phyloP scores from a whole-genome alignment of 1,140 invertebrate genomes.

The Cecropterus lyciades region DNA sequence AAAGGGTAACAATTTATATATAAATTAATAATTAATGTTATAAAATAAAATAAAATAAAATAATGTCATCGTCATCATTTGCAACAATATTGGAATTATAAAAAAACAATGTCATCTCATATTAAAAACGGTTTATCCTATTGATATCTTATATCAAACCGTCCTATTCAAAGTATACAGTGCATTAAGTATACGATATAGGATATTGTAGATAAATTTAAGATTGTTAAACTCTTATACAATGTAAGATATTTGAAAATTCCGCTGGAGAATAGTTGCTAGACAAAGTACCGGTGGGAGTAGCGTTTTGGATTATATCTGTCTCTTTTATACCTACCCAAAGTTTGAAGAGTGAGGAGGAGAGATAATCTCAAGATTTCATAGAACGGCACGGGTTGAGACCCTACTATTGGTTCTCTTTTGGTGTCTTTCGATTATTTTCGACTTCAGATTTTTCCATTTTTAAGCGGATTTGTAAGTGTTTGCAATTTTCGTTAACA shows the following conservation, averaged over 20 bases:
- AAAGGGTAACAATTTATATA: too few relatives aligned
- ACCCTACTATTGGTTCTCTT: conserved; percentile 14
- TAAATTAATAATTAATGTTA: too few relatives aligned
- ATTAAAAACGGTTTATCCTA: too few relatives aligned
- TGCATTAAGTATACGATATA: conserved; percentile 10
- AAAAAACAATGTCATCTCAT: too few relatives aligned
- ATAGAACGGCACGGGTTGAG: conserved; percentile 16
- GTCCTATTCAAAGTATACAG: background rate
- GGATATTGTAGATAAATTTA: conserved; percentile 29
- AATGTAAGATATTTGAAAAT: conserved; percentile 50
- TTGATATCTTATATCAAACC: too few relatives aligned
- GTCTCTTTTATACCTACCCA: conserved; percentile 26
- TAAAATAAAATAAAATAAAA: too few relatives aligned
- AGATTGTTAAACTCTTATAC: conserved; percentile 40
- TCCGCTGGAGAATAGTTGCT: conserved; percentile 39
- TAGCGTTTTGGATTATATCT: conserved; percentile 18
- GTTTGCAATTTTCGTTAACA: too few relatives aligned
- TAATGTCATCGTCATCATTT: too few relatives aligned
- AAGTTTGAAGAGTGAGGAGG: conserved; percentile 13
- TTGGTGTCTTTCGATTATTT: background rate
- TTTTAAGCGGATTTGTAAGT: too few relatives aligned
- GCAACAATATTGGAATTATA: too few relatives aligned
- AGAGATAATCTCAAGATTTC: conserved; percentile 28
- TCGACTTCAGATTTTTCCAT: too few relatives aligned
- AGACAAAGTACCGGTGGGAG: conserved; percentile 35